These are phyloP conservation scores for Knipowitschia caucasica DNA, from an alignment of 2,797 vertebrate genomes.

Conservation along the genomic window DNA sequence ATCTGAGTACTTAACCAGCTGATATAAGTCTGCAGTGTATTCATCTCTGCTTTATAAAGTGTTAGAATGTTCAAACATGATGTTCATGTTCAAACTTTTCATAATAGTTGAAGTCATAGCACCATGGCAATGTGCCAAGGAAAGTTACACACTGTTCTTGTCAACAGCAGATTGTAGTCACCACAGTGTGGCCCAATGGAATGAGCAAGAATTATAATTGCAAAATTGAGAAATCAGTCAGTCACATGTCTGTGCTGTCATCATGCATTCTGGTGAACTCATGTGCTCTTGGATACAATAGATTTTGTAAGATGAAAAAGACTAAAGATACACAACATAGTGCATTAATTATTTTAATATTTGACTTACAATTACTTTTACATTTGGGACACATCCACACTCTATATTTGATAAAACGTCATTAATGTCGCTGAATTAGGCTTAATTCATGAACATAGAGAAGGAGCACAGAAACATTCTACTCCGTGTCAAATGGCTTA, in stretches of 20 bases:
- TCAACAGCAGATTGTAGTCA: background rate
- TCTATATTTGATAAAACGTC: conserved; percentile 71
- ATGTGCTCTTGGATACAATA: background rate
- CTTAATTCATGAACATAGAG: conserved; percentile 59
- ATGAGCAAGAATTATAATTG: background rate
- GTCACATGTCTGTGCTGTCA: background rate
- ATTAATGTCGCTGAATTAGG: conserved; percentile 72
- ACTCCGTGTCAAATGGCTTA: conserved; percentile 52
- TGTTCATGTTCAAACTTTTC: too few relatives aligned
- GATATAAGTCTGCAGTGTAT: too few relatives aligned
- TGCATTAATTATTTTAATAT: conserved; percentile 73
- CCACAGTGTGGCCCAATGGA: background rate
- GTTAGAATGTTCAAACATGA: too few relatives aligned
- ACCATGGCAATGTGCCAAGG: too few relatives aligned
- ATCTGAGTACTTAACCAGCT: too few relatives aligned
- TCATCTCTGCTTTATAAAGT: too few relatives aligned
- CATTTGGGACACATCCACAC: conserved; percentile 78
- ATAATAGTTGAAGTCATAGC: too few relatives aligned
- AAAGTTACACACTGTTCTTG: too few relatives aligned
- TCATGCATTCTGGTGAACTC: background rate
- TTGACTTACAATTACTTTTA: conserved; percentile 78
- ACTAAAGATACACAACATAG: conserved; percentile 16
- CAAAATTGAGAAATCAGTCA: background rate
- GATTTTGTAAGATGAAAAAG: background rate
- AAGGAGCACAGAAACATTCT: conserved; percentile 57